Base-by-base conservation (phyloP, 1,140 invertebrate genomes). In the Lasioglossum albipes region DNA sequence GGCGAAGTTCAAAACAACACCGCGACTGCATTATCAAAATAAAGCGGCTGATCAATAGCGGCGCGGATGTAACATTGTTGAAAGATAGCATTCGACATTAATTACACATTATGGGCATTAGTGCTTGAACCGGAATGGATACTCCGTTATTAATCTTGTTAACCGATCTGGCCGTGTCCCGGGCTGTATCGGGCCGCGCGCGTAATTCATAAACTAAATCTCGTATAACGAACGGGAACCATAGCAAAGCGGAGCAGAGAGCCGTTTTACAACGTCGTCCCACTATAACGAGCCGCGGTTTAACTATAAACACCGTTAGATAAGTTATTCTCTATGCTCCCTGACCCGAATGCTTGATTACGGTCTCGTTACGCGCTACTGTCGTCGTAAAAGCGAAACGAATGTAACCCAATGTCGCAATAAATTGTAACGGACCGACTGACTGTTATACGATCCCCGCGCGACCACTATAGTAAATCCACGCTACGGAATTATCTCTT, bases 341-440 rank as follows among this genome's bases (percentile, higher is more conserved):
- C 45, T 78, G 76, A 78, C 76, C 76, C 76, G 76, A 72, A 72
- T 72, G 76, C 67, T 78, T 78, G 76, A 78, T 78, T 70, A 78
- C 68, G 31, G 76, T 64, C 76, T 78, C 76, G 76, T 78, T 78
- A 78, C 76, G 59, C 76, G 76, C 76, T 78, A 78, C 76, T 64
- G 76, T 78, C 76, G 76, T 78, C 76, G 49, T 78, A 78, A 72
- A 78, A 78, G 68, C 76, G 70, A 75, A 79, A 75, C 78, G 78
- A 79, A 79, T 79, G 49, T 67, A 79, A 67, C 62, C 49, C 49
- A 73, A 65, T 79, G 78, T 79, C 78, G 78, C 64, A 79, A 79
- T 79, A 79, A 79, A 79, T 79, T 74, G 78, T 79, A 59, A 75
- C 66, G 64, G 41, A 36, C 41, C 66, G 73, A 79, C 71, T 59